Percentiles rank a stretch among this genome's conserved stretches.
Conservation (phyloP, 2,888 invertebrate species). For the Drosophila affinis region DNA sequence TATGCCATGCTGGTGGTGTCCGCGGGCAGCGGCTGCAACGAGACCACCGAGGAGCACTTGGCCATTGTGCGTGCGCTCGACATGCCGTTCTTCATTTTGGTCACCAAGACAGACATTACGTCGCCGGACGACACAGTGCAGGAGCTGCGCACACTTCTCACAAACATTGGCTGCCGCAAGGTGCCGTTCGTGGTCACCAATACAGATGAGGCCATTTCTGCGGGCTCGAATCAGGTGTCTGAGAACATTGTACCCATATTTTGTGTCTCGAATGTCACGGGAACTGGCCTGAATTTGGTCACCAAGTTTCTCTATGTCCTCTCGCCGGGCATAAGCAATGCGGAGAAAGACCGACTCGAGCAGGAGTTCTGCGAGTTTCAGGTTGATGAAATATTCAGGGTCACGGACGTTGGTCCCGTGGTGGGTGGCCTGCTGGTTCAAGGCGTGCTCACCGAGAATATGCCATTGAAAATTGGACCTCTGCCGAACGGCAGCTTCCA, state of each 20-base stretch:
- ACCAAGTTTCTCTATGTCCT: conserved; percentile 94
- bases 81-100: conserved; percentile 95
- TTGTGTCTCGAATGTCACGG: conserved; percentile 95
- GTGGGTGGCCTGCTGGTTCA: conserved; percentile 93
- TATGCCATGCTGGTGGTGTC: conserved; percentile 94
- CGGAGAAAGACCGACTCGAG: conserved; percentile 89
- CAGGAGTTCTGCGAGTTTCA: conserved; percentile 93
- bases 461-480: conserved; percentile 90
- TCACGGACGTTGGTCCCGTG: conserved; percentile 92
- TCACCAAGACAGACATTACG: conserved; percentile 97
- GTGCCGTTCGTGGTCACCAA: conserved; percentile 88
- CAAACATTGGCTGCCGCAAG: conserved; percentile 87
- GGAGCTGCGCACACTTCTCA: conserved; percentile 87
- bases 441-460: conserved; percentile 94
- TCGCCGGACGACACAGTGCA: conserved; percentile 85
- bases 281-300: conserved; percentile 91
- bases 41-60: conserved; percentile 95
- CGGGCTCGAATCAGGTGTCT: conserved; percentile 87
- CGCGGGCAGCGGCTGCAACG: conserved; percentile 90
- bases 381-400: conserved; percentile 96
- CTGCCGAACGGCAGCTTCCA: conserved; percentile 91
- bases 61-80: conserved; percentile 91
- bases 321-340: conserved; percentile 87
- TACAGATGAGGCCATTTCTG: conserved; percentile 90
- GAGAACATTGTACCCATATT: conserved; percentile 91